These are phyloP conservation scores for Triops longicaudatus DNA, from an alignment of 1,140 invertebrate genomes.

Conservation along the genomic window DNA sequence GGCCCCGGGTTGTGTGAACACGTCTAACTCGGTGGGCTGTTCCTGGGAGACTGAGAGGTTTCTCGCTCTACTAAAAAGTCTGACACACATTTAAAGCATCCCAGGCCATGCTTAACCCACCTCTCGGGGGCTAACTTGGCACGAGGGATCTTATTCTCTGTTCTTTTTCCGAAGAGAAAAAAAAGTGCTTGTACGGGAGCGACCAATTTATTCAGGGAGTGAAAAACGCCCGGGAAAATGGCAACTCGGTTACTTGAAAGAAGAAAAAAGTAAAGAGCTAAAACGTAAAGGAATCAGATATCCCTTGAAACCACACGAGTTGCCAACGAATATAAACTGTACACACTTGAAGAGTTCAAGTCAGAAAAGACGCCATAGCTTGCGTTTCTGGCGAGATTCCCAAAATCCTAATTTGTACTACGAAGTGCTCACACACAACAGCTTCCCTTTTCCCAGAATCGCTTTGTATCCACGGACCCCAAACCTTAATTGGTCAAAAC, in stretches of 20 bases:
- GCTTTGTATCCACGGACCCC: not conserved
- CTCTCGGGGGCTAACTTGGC: not conserved
- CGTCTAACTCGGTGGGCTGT: not conserved
- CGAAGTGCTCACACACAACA: not conserved
- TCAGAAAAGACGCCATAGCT: not conserved
- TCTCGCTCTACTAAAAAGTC: not conserved
- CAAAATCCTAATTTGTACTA: not conserved
- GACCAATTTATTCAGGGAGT: too few relatives aligned
- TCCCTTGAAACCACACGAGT: not conserved
- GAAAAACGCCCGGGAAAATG: not conserved
- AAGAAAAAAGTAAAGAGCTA: not conserved
- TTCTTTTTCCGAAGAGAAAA: too few relatives aligned
- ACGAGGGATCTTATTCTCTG: not conserved
- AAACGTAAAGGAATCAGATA: not conserved
- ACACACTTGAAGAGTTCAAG: not conserved
- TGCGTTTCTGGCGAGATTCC: not conserved
- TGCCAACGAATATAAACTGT: not conserved
- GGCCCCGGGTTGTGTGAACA: not conserved
- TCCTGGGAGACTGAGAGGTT: not conserved
- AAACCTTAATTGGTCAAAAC: conserved; percentile 1
- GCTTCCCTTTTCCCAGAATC: not conserved
- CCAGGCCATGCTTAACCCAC: not conserved
- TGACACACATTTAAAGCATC: not conserved
- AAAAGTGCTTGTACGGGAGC: too few relatives aligned
- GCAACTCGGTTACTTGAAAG: not conserved